A percentile compares a stretch with the other conserved stretches of the same genome.
Evolutionary conservation across 2,797 vertebrate genomes (phyloP).

Genomic region (Enteromius unitaeniatus): DNA sequence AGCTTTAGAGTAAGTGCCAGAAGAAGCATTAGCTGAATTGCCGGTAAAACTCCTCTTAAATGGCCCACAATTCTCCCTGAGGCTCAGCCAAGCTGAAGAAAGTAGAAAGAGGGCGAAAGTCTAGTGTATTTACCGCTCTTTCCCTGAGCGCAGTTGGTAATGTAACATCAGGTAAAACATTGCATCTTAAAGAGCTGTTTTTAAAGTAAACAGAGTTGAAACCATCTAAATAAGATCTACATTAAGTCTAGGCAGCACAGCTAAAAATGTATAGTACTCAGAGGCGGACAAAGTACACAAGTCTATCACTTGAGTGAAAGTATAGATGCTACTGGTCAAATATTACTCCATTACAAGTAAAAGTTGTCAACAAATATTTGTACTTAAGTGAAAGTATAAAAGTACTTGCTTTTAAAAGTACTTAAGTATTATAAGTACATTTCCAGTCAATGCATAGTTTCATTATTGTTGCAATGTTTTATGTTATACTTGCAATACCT

Average conservation of each 20-base stretch:
- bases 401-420: no score
- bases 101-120: not conserved
- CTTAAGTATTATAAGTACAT: no score
- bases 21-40: slow-evolving; percentile 63
- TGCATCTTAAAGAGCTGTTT: not conserved
- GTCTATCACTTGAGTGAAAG: no score
- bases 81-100: slow-evolving; percentile 20
- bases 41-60: slow-evolving; percentile 56
- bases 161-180: not conserved
- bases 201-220: not conserved
- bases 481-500: no score
- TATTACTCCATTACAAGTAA: no score
- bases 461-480: no score
- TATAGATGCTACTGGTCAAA: no score
- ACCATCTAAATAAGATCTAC: not conserved
- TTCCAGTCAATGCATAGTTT: no score
- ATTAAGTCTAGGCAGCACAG: not conserved
- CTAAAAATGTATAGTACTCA: not conserved
- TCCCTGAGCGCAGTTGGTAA: not conserved
- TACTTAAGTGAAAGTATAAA: no score
- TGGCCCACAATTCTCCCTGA: slow-evolving; percentile 10
- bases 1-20: slow-evolving; percentile 53
- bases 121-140: not conserved
- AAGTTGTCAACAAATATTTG: no score
- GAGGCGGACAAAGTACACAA: no score